Evolutionary conservation across 2,888 invertebrate species (phyloP).

Genomic region (Hypena proboscidalis): DNA sequence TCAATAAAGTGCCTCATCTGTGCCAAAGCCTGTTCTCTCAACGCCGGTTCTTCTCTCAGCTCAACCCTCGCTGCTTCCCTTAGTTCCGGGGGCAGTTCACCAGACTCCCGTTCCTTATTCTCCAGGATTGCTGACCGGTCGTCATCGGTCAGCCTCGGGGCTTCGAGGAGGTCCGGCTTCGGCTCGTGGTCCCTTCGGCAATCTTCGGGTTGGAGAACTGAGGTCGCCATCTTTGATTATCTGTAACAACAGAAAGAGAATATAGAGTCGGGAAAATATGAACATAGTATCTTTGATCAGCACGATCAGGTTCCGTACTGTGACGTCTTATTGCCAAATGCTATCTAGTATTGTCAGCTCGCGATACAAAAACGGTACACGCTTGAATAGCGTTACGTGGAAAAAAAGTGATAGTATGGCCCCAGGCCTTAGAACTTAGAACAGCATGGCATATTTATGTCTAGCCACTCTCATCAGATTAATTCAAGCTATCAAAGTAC

Average conservation of each 20-base stretch:
- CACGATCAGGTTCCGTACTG: too few species aligned
- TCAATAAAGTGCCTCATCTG: constrained; percentile 93
- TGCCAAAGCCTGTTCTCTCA: constrained; percentile 89
- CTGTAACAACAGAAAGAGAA: constrained; percentile 28
- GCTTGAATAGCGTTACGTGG: too few species aligned
- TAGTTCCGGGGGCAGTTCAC: constrained; percentile 83
- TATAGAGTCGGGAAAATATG: too few species aligned
- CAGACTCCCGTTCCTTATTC: constrained; percentile 71
- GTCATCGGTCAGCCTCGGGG: constrained; percentile 68
- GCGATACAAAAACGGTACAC: too few species aligned
- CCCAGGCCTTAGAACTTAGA: too few species aligned
- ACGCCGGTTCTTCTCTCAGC: constrained; percentile 91
- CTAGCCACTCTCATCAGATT: too few species aligned
- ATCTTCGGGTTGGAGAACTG: constrained; percentile 76
- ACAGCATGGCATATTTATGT: too few species aligned
- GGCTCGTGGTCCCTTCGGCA: constrained; percentile 70
- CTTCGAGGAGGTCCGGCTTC: constrained; percentile 58
- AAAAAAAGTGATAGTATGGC: too few species aligned
- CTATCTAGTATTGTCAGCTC: too few species aligned
- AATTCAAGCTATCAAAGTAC: too few species aligned
- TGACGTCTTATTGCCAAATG: too few species aligned
- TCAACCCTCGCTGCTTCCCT: constrained; percentile 89
- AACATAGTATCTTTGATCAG: too few species aligned
- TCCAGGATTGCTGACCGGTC: constrained; percentile 66
- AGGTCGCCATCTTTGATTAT: constrained; percentile 72